phyloP scores from a whole-genome alignment of 1,140 invertebrate genomes.

The Macrosteles quadrilineatus region DNA sequence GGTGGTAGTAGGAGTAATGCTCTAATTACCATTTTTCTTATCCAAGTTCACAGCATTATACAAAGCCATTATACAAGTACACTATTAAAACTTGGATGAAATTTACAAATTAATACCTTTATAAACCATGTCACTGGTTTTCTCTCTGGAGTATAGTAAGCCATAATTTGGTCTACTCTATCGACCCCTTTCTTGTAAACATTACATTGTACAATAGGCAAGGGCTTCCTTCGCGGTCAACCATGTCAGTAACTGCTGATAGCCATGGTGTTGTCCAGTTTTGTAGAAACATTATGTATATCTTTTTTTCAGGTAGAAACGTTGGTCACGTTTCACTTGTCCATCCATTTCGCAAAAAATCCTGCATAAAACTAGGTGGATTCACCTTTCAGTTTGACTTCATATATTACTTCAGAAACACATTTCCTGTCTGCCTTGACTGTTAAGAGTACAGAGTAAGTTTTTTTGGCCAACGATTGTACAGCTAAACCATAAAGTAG shows the following conservation, averaged over 20 bases:
- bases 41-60: neutral
- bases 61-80: conserved; percentile 12
- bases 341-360: too few relatives aligned
- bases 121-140: conserved; percentile 37
- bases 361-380: too few relatives aligned
- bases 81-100: conserved; percentile 32
- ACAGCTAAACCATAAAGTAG: conserved; percentile 48
- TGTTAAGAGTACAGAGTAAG: conserved; percentile 53
- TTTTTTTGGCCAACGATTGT: conserved; percentile 49
- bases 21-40: neutral
- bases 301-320: too few relatives aligned
- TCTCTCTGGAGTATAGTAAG: conserved; percentile 34
- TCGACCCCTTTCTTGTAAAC: conserved; percentile 36
- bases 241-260: too few relatives aligned
- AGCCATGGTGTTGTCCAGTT: too few relatives aligned
- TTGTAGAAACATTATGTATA: too few relatives aligned
- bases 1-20: conserved; percentile 14
- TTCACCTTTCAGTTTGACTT: conserved; percentile 49
- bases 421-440: conserved; percentile 47
- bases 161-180: conserved; percentile 32
- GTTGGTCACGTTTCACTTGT: too few relatives aligned
- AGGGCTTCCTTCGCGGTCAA: conserved; percentile 36
- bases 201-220: conserved; percentile 35
- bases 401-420: conserved; percentile 46
- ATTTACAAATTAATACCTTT: conserved; percentile 36